phyloP scores from a whole-genome alignment of 2,113 vertebrate genomes.

The Halcyon senegalensis region DNA sequence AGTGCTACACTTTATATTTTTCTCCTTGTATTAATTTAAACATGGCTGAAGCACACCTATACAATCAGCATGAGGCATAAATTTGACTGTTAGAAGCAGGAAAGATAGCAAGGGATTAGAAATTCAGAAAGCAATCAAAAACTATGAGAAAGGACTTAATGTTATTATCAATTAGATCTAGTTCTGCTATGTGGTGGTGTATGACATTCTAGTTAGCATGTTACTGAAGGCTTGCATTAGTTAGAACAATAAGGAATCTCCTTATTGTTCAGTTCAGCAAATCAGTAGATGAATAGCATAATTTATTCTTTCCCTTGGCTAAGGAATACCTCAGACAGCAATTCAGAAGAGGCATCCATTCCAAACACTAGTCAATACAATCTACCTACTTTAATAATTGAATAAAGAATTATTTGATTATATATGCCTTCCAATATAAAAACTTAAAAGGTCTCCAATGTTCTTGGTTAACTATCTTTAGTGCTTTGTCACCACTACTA shows the following conservation, averaged over 20 bases:
- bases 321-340: not conserved
- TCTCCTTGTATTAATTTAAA: not conserved
- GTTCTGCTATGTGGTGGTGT: not conserved
- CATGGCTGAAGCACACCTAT: not conserved
- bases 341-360: not conserved
- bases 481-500: not conserved
- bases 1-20: not conserved
- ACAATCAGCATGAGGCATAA: not conserved
- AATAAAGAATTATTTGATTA: not conserved
- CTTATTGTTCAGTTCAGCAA: not conserved
- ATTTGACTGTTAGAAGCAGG: not conserved
- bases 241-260: not conserved
- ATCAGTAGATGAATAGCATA: not conserved
- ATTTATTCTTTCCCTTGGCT: not conserved
- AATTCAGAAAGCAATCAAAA: not conserved
- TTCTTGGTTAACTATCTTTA: not conserved
- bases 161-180: not conserved
- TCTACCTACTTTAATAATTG: not conserved
- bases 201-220: not conserved
- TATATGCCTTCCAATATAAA: not conserved
- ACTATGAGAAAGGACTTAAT: not conserved
- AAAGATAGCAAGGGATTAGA: rapidly evolving
- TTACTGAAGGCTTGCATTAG: not conserved
- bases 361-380: not conserved
- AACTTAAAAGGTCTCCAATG: not conserved